Percentiles rank a stretch among this genome's conserved stretches.
Conservation (phyloP, 2,113 vertebrate genomes). For the Eulemur macaco region DNA sequence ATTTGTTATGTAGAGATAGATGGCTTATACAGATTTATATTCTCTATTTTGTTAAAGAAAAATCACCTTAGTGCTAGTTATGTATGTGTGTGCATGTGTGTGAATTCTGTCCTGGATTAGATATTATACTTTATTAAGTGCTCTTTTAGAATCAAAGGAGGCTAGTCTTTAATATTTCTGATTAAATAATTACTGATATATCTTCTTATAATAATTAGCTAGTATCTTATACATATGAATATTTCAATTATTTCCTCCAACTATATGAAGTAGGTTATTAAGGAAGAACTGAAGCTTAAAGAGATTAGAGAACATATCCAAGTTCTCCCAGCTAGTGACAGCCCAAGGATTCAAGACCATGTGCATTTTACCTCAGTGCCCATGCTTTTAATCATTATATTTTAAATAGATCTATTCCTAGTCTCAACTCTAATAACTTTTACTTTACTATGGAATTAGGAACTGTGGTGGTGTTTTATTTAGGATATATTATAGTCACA, state of each 20-base stretch:
- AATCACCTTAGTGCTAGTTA: neutral
- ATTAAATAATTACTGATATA: neutral
- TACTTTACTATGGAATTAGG: neutral
- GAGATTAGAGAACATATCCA: neutral
- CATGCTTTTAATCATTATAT: neutral
- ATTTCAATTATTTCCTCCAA: neutral
- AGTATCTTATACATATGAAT: neutral
- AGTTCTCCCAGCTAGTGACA: neutral
- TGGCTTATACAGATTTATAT: neutral
- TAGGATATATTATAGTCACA: neutral
- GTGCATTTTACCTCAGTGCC: neutral
- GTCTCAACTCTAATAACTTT: neutral
- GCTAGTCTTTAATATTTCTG: neutral
- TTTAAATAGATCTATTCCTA: neutral
- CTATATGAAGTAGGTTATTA: neutral
- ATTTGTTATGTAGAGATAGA: neutral
- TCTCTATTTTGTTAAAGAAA: neutral
- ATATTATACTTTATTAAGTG: neutral
- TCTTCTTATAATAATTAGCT: neutral
- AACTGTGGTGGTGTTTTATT: slow-evolving; percentile 29
- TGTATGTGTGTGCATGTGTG: neutral
- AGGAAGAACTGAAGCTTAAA: neutral
- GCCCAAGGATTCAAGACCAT: neutral
- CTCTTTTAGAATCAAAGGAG: slow-evolving; percentile 4
- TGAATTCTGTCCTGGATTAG: neutral